Percentiles rank a stretch among this genome's conserved stretches.
Conservation (phyloP, 2,113 vertebrate species). For the Micromys minutus region DNA sequence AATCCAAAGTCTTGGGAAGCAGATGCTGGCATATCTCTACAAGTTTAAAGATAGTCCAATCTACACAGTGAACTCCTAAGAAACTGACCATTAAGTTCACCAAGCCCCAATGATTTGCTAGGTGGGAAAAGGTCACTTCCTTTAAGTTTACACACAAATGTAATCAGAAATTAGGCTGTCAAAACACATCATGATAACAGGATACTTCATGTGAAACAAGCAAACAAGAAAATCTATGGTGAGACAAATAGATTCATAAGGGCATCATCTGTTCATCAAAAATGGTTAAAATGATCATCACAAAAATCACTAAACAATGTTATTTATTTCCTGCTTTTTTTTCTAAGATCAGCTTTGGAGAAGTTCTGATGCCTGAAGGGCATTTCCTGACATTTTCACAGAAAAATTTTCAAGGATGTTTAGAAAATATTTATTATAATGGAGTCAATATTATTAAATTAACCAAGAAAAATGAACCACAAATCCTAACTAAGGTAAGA, state of each 20-base stretch:
- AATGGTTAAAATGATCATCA: neutral
- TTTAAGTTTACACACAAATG: neutral
- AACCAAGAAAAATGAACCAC: conserved; percentile 79
- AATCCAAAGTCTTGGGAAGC: neutral
- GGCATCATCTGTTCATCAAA: neutral
- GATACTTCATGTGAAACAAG: neutral
- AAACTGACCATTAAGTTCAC: neutral
- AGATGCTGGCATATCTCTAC: neutral
- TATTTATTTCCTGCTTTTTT: conserved; percentile 66
- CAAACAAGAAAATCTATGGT: neutral
- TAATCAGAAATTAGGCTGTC: neutral
- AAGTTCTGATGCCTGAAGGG: conserved; percentile 80
- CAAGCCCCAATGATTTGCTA: neutral
- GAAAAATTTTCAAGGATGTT: conserved; percentile 87
- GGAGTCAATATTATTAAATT: conserved; percentile 84
- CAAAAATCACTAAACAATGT: conserved; percentile 51
- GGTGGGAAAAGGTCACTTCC: neutral
- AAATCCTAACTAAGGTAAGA: conserved; percentile 84
- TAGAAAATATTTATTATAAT: conserved; percentile 88
- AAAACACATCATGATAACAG: neutral
- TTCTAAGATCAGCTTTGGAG: conserved; percentile 88
- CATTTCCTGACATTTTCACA: conserved; percentile 77
- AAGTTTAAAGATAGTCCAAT: neutral
- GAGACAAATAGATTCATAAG: neutral
- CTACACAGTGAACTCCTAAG: neutral